These are phyloP conservation scores for Jacana jacana DNA, from an alignment of 2,113 vertebrate species.

Conservation along the genomic window DNA sequence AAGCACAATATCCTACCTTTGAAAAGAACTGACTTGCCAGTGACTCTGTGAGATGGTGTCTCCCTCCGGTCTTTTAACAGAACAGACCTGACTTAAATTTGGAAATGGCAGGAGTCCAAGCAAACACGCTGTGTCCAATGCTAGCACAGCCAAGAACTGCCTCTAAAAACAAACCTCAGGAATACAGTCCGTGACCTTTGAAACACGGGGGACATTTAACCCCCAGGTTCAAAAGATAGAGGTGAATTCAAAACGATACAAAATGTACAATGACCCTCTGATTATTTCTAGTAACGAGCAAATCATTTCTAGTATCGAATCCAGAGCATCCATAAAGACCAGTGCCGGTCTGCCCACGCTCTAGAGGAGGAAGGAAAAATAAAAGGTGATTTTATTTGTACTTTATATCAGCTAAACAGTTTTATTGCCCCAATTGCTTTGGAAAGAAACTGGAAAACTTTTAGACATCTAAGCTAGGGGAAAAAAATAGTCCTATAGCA, in stretches of 20 bases:
- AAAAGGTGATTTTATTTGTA: background rate
- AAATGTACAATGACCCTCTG: background rate
- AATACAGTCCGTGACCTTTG: background rate
- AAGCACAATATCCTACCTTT: constrained; percentile 52
- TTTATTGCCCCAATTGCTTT: background rate
- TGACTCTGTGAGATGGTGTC: background rate
- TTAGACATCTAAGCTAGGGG: background rate
- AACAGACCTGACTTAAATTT: constrained; percentile 5
- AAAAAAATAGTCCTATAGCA: too few relatives aligned
- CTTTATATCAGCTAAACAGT: background rate
- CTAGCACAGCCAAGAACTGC: background rate
- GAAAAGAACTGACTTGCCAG: background rate
- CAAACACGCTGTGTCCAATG: background rate
- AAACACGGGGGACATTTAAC: background rate
- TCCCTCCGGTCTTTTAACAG: background rate
- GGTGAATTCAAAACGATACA: background rate
- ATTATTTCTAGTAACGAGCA: background rate
- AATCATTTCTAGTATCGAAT: background rate
- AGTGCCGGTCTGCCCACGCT: background rate
- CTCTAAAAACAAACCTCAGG: background rate
- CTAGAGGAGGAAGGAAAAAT: background rate
- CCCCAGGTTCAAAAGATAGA: background rate
- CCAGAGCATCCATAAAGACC: background rate
- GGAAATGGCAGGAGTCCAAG: constrained; percentile 23
- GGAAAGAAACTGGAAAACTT: background rate